A percentile compares a stretch with the other conserved stretches of the same genome.
phyloP scores from a whole-genome alignment of 2,888 invertebrate species.

The Allolobophora icterica region DNA sequence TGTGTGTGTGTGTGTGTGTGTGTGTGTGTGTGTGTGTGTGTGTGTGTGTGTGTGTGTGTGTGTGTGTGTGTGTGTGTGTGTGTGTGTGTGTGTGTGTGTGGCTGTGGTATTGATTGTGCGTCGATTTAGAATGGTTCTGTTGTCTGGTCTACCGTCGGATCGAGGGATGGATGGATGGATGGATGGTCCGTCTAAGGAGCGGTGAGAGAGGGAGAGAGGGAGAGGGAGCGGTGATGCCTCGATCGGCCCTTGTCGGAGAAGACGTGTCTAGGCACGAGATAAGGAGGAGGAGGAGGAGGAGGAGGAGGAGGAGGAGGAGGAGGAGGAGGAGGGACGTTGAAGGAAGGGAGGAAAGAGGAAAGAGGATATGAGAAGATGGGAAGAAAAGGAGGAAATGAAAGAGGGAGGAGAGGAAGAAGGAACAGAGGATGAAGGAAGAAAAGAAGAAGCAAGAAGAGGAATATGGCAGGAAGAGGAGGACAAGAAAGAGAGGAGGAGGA shows the following conservation, averaged over 20 bases:
- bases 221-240: not conserved
- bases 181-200: too few species aligned
- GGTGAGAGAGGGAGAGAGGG: not conserved
- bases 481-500: constrained; percentile 14
- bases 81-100: constrained; percentile 14
- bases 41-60: not conserved
- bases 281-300: not conserved
- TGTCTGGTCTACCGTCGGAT: not conserved
- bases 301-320: too few species aligned
- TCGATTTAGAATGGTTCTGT: constrained; percentile 1
- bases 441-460: too few species aligned
- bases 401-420: too few species aligned
- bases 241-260: not conserved
- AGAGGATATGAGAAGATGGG: too few species aligned
- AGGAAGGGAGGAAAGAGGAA: too few species aligned
- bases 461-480: too few species aligned
- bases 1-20: too few species aligned
- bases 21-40: constrained; percentile 7
- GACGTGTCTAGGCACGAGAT: constrained; percentile 1
- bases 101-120: constrained; percentile 9
- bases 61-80: constrained; percentile 21
- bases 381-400: too few species aligned
- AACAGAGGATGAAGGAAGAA: too few species aligned
- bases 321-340: too few species aligned
- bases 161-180: too few species aligned